Conservation (phyloP, 2,113 vertebrate species). For the Campylorhamphus procurvoides region DNA sequence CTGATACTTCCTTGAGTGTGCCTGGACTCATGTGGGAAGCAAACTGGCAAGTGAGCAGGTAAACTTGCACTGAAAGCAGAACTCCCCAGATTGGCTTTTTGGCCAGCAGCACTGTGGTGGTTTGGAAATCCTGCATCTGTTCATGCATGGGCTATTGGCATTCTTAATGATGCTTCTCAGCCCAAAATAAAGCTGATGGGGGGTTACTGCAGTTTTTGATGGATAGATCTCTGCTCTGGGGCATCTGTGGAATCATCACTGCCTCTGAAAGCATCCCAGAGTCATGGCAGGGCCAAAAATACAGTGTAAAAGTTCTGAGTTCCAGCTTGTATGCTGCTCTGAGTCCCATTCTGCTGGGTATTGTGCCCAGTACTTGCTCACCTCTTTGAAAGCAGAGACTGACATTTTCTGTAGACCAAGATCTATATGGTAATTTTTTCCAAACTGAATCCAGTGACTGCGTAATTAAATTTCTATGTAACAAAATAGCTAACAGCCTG, state of each 20-base stretch:
- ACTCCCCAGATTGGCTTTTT: background rate
- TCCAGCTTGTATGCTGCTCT: background rate
- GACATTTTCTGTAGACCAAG: background rate
- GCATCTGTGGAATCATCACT: background rate
- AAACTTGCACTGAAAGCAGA: background rate
- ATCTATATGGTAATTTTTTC: background rate
- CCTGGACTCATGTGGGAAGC: background rate
- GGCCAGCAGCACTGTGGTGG: background rate
- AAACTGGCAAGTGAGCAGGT: background rate
- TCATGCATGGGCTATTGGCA: fast-evolving
- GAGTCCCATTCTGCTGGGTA: background rate
- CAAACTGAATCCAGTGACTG: background rate
- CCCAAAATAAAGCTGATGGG: background rate
- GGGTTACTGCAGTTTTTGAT: background rate
- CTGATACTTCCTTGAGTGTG: background rate
- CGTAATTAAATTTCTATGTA: background rate
- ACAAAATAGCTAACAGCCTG: background rate
- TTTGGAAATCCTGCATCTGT: background rate
- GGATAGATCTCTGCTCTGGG: background rate
- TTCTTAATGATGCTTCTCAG: background rate
- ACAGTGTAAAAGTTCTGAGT: background rate
- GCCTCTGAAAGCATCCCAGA: background rate
- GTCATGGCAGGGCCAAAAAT: background rate
- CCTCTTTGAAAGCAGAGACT: background rate
- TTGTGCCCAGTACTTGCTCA: background rate